A percentile compares a stretch with the other conserved stretches of the same genome.
Evolutionary conservation across 2,113 vertebrate species (phyloP).

Genomic region (Rana temporaria): DNA sequence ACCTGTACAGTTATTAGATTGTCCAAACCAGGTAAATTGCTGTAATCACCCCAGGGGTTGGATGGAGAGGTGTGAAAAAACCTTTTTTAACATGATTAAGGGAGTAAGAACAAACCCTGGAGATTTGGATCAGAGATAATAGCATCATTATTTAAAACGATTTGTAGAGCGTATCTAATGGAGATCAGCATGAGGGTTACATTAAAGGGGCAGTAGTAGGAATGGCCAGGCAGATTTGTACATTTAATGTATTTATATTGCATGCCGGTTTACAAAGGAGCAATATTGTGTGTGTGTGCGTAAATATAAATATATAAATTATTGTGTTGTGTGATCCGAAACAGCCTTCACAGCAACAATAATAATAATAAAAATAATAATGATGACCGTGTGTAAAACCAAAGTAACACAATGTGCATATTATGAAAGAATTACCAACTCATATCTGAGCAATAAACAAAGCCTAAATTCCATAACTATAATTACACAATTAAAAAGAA

Average conservation of each 20-base stretch:
- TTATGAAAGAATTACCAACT: too few relatives aligned
- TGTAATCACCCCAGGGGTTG: constrained; percentile 51
- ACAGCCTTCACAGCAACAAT: not conserved
- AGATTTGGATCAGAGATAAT: constrained; percentile 56
- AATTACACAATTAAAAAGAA: too few relatives aligned
- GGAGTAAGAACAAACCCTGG: constrained; percentile 43
- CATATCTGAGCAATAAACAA: too few relatives aligned
- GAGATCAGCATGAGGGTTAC: constrained; percentile 47
- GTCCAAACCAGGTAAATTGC: constrained; percentile 56
- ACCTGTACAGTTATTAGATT: constrained; percentile 55
- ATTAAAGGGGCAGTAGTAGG: constrained; percentile 41
- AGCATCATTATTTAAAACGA: constrained; percentile 57
- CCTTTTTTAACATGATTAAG: constrained; percentile 54
- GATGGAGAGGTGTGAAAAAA: constrained; percentile 52
- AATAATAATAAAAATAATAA: not conserved
- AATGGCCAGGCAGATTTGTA: not conserved
- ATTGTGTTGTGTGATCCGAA: too few relatives aligned
- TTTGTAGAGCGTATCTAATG: constrained; percentile 57
- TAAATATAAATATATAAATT: not conserved
- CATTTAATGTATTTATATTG: not conserved
- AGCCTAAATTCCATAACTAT: too few relatives aligned
- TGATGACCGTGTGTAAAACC: not conserved
- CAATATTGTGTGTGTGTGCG: not conserved
- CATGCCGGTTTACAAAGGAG: not conserved
- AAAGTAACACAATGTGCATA: too few relatives aligned